phyloP scores from a whole-genome alignment of 2,113 vertebrate genomes.

The Myodes glareolus region DNA sequence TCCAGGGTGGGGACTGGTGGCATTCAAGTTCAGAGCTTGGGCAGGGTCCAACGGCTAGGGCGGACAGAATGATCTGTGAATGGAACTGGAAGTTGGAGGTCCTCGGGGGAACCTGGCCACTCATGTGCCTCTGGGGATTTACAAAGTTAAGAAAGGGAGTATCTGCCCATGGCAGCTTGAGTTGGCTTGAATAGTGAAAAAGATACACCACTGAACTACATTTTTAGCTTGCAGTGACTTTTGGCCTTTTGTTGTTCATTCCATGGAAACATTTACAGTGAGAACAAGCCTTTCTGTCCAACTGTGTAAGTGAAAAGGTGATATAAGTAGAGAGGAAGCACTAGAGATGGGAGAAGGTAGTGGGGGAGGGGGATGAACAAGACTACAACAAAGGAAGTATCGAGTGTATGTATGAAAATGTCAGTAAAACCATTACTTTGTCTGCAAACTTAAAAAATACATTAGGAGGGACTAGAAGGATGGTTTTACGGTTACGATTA shows the following conservation, averaged over 20 bases:
- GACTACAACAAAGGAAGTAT: not conserved
- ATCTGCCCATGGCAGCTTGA: no score
- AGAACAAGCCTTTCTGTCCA: not conserved
- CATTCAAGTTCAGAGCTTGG: not conserved
- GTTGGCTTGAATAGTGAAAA: not conserved
- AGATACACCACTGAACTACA: not conserved
- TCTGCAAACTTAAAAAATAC: not conserved
- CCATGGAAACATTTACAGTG: not conserved
- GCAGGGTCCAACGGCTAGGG: not conserved
- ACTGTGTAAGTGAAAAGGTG: not conserved
- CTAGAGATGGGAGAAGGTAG: not conserved
- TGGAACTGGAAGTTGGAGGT: not conserved
- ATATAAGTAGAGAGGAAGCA: not conserved
- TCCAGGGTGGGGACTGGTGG: not conserved
- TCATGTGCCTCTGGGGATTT: not conserved
- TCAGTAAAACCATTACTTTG: no score
- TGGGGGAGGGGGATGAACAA: not conserved
- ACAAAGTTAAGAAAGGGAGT: not conserved
- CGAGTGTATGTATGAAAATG: not conserved
- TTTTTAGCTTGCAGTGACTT: not conserved
- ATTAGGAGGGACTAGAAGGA: not conserved
- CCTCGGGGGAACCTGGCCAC: not conserved
- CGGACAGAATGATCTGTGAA: not conserved
- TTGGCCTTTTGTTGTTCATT: not conserved
- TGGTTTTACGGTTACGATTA: not conserved